Conservation (phyloP, 2,113 vertebrate species). For the Bufo gargarizans region DNA sequence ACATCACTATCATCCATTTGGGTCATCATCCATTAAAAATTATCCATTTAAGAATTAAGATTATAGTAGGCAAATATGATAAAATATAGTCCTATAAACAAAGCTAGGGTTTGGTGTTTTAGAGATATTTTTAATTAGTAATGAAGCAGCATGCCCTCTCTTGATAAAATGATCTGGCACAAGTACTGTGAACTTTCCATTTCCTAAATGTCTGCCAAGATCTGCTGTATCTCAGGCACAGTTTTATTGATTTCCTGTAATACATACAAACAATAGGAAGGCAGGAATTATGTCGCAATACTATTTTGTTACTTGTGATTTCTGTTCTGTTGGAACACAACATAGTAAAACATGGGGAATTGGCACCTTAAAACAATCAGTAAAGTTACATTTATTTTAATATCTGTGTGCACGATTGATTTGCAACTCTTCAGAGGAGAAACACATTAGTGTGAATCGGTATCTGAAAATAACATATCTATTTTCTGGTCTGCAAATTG, state of each 20-base stretch:
- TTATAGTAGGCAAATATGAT: neutral
- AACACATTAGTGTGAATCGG: no score
- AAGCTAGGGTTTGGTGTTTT: neutral
- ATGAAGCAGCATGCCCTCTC: neutral
- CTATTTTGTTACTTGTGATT: neutral
- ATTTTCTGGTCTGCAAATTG: no score
- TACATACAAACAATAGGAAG: neutral
- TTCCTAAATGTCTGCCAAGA: conserved; percentile 35
- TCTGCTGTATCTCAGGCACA: conserved; percentile 4
- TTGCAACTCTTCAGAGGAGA: no score
- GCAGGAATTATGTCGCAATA: conserved; percentile 21
- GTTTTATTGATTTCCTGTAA: conserved; percentile 9
- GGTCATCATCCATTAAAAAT: no score
- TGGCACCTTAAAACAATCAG: neutral
- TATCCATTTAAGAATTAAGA: neutral
- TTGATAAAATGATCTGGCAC: neutral
- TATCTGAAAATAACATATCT: no score
- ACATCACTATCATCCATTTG: no score
- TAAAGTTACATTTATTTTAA: no score
- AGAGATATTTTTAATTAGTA: neutral
- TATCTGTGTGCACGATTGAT: no score
- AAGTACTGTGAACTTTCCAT: conserved; percentile 20
- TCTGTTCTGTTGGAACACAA: neutral
- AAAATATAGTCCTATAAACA: no score
- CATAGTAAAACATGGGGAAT: neutral